These are phyloP conservation scores for Metallyticus violacea DNA, from an alignment of 2,888 invertebrate species.

Conservation along the genomic window DNA sequence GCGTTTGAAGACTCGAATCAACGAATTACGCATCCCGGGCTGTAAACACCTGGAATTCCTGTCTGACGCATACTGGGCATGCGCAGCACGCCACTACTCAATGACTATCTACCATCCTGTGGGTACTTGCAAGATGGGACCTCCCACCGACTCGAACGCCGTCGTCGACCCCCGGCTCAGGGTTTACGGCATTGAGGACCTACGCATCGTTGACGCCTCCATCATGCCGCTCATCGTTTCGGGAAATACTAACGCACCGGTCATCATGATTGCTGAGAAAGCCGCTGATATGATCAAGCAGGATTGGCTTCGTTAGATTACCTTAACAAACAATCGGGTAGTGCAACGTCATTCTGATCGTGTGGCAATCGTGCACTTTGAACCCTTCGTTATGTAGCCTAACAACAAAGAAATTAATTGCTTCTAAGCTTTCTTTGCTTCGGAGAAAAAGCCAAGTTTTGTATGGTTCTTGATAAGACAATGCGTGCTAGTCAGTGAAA, in stretches of 20 bases:
- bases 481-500: too few species aligned
- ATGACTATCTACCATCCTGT: constrained; percentile 80
- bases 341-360: too few species aligned
- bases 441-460: too few species aligned
- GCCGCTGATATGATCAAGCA: constrained; percentile 79
- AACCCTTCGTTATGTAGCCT: neutral
- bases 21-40: constrained; percentile 63
- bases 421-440: too few species aligned
- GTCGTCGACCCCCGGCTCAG: constrained; percentile 63
- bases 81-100: constrained; percentile 67
- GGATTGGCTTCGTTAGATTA: too few species aligned
- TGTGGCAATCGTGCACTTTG: neutral
- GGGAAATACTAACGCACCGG: constrained; percentile 81
- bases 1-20: constrained; percentile 60
- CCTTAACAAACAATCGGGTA: too few species aligned
- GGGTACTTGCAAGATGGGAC: constrained; percentile 72
- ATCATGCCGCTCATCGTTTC: constrained; percentile 77
- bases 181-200: constrained; percentile 63
- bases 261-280: constrained; percentile 82
- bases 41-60: constrained; percentile 60
- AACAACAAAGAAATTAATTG: neutral
- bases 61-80: constrained; percentile 74
- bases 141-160: constrained; percentile 53
- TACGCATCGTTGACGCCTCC: constrained; percentile 78
- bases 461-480: too few species aligned